These are phyloP conservation scores for Poecilia wingei DNA, from an alignment of 2,797 vertebrate species.

Conservation along the genomic window DNA sequence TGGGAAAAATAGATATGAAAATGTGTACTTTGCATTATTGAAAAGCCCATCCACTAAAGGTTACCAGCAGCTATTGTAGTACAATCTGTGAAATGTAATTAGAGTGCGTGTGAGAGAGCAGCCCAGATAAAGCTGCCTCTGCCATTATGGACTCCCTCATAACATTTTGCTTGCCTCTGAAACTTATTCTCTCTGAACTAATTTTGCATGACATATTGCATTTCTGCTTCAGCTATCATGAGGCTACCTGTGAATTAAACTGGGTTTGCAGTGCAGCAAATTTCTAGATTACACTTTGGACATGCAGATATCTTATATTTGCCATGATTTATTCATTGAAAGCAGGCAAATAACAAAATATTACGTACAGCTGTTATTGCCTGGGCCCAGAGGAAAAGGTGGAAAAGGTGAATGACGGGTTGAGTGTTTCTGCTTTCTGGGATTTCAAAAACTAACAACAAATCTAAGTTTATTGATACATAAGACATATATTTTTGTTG, in stretches of 20 bases:
- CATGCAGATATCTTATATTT: conserved; percentile 76
- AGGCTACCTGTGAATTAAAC: conserved; percentile 85
- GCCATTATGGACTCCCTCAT: conserved; percentile 80
- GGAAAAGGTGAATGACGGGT: conserved; percentile 40
- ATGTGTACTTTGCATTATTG: conserved; percentile 88
- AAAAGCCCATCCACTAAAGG: conserved; percentile 86
- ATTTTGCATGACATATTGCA: conserved; percentile 87
- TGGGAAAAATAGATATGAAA: conserved; percentile 85
- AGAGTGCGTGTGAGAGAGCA: conserved; percentile 77
- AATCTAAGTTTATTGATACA: neutral
- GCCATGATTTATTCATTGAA: conserved; percentile 81
- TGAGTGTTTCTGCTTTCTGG: conserved; percentile 17
- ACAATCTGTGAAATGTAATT: conserved; percentile 88
- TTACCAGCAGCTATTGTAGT: conserved; percentile 86
- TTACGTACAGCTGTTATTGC: conserved; percentile 69
- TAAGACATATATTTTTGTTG: neutral
- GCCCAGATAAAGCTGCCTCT: conserved; percentile 79
- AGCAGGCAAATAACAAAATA: conserved; percentile 74
- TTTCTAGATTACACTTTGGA: conserved; percentile 79
- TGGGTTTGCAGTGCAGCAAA: conserved; percentile 78
- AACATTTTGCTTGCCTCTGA: conserved; percentile 80
- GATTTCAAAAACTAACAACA: neutral
- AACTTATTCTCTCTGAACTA: conserved; percentile 86
- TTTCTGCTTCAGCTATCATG: conserved; percentile 85
- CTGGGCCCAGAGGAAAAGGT: conserved; percentile 31